Evolutionary conservation across 2,797 vertebrate species (phyloP).

Genomic region (Bradypus variegatus): DNA sequence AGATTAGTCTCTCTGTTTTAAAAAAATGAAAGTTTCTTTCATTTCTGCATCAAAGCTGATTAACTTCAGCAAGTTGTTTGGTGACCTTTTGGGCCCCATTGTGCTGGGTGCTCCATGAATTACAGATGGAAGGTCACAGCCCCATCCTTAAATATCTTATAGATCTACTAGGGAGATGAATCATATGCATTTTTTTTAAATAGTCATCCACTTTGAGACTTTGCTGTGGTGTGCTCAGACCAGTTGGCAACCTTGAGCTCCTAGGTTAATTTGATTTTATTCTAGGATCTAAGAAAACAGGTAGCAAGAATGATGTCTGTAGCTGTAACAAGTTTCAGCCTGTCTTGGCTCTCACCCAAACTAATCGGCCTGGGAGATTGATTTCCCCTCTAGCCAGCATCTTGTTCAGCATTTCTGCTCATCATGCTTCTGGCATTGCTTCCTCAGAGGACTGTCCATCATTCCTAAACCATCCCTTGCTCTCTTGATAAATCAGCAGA

Average conservation of each 20-base stretch:
- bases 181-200: background rate
- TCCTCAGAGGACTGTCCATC: conserved; percentile 60
- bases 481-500: conserved; percentile 57
- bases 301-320: background rate
- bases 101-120: background rate
- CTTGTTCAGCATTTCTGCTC: conserved; percentile 65
- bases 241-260: background rate
- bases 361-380: conserved; percentile 58
- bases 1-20: background rate
- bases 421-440: conserved; percentile 50
- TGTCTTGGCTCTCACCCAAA: conserved; percentile 58
- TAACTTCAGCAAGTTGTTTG: background rate
- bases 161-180: background rate
- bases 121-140: background rate
- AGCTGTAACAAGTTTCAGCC: conserved; percentile 43
- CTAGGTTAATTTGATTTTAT: conserved; percentile 30
- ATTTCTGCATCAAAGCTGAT: background rate
- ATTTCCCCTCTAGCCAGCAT: conserved; percentile 70
- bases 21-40: background rate
- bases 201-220: background rate
- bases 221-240: background rate
- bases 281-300: background rate
- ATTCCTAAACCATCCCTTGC: conserved; percentile 52
- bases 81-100: background rate
- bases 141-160: background rate